Evolutionary conservation across 2,888 invertebrate genomes (phyloP).

Genomic region (Macaria notata): DNA sequence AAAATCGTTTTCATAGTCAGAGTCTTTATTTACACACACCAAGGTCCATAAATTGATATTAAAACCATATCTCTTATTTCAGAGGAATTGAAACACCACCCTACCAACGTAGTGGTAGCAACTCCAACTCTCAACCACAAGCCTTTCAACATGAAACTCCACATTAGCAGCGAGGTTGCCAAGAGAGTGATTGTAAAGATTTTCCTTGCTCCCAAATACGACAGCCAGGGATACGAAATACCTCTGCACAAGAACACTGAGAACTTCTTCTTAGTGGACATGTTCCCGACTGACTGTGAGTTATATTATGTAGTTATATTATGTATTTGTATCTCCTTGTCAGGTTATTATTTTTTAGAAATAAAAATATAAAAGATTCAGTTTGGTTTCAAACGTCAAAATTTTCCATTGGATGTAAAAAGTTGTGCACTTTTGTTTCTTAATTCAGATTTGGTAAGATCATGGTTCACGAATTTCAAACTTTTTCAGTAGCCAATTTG

Average conservation of each 20-base stretch:
- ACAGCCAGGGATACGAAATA: conserved; percentile 77
- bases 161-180: conserved; percentile 81
- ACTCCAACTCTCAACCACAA: conserved; percentile 83
- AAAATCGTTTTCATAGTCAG: too few species aligned
- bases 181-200: conserved; percentile 81
- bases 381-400: too few species aligned
- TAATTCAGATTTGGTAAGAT: too few species aligned
- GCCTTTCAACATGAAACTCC: conserved; percentile 84
- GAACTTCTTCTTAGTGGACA: conserved; percentile 83
- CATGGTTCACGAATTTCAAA: too few species aligned
- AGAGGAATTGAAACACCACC: conserved; percentile 56
- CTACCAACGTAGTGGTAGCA: conserved; percentile 74
- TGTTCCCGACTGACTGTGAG: conserved; percentile 79
- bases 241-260: conserved; percentile 78
- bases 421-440: too few species aligned
- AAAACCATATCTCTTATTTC: conserved; percentile 21
- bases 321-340: too few species aligned
- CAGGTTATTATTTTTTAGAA: not conserved
- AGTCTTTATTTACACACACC: too few species aligned
- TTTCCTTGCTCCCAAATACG: conserved; percentile 87
- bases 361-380: not conserved
- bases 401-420: too few species aligned
- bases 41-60: too few species aligned
- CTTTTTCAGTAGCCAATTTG: too few species aligned
- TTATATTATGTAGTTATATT: conserved; percentile 34